Base-by-base conservation (phyloP, 35 echinoderm and acorn worm species). In the Strongylocentrotus purpuratus region DNA sequence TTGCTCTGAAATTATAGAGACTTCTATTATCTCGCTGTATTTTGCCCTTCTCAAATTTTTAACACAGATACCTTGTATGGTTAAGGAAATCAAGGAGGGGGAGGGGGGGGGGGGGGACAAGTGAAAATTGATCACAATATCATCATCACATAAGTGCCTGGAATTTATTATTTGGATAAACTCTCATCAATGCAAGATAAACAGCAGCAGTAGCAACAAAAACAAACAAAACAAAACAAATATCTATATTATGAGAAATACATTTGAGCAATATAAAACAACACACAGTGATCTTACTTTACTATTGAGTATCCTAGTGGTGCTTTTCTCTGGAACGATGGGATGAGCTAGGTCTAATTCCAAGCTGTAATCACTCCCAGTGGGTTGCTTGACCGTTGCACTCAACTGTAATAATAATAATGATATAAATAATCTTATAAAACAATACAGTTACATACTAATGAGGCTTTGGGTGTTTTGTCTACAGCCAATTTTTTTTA, bases 341-440 rank as follows among this genome's bases (percentile, higher is more conserved):
- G 95, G 46, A 61, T 99, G 97, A 0, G 98, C 96, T 32, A 99
- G 94, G 85, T 97, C 97, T 55, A 99, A 85, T 60, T 99, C 97
- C 60, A 99, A 92, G n/a, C 96, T 98, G 95, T 97, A 99, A 86
- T 99, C 97, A 88, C 90, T 97, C 52, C 97, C 97, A 18, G 96
- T 94, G 4, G 97, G 85, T 32, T 96, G 92, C 93, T 97, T 97
- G 47, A 99, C 95, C 61, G 98, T 97, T 48, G 96, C 97, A 97
- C 98, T 99, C n/a, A 99, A 94, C 98, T 99, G 85, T 20, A 97
- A 33, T 59, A 17, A 59, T 10, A 0, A 59, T 59, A 59, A 59
- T 59, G 17, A 59, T 59, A 59, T 59, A 9, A 41, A 41, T 41
- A 41, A 41, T 41, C 35, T 41, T 41, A 41, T 41, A 41, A 41